Base-by-base conservation (phyloP, 2,888 invertebrate genomes). In the Charanyca ferruginea region DNA sequence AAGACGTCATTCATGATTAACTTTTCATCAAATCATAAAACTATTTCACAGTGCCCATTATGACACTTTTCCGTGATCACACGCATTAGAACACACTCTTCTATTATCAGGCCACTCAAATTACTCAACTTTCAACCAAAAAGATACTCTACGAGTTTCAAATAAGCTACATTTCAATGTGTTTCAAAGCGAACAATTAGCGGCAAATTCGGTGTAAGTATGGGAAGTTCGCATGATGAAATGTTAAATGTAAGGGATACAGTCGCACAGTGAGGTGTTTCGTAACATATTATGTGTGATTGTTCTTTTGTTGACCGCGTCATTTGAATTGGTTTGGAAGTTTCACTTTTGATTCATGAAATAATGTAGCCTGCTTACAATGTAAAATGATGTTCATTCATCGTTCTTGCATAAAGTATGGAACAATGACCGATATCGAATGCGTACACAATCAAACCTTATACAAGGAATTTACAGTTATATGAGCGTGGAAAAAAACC, bases 271-370 rank as follows among this genome's bases (percentile, higher is more conserved):
- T 22, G 35, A 67, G 42, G 62, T 71, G 67, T 86, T 80, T 78
- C 67, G 81, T 79, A 84, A 85, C 68, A 63, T 62, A 60, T 52
- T 38, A 9, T 38, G 16, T 16, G 38, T 76, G 66, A 81, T 83
- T 77, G 81, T 83, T 81, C 83, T 72, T 81, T 77, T 83, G 81
- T 81, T 83, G 67, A 64, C 65, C 60, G 49, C 59, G 41, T 61
- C 57, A 54, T 72, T 69, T 72, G 52, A 70, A 65, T 45, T 23
- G 6, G 48, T 75, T 65, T 69, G 49, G 48, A 52, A 63, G 66
- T 80, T 80, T 80, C 83, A 69, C 83, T 72, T 80, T 80, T 76
- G 60, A 70, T 69, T 66, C 69, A 61, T 66, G 59, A 75, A 63
- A 67, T 77, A 64, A n/a, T 49, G 54, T 63, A 47, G 42, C 42